Evolutionary conservation across 2,888 invertebrate species (phyloP), one percentile per base, ranked within the genome.

Genomic region (Endomychus coccineus): DNA sequence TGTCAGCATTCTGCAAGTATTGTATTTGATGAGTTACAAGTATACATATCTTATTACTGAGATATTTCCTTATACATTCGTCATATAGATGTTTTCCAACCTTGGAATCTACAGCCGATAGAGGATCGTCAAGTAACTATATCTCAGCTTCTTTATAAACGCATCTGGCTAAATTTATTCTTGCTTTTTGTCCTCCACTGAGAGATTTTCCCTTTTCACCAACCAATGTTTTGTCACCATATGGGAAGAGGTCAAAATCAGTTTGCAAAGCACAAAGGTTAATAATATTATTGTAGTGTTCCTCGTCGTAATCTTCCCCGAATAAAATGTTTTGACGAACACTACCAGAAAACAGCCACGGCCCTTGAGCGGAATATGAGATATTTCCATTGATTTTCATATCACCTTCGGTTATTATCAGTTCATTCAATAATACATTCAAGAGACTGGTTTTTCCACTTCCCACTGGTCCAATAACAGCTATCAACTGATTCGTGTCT

Each of bases 291-390:
- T 71, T 81, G 61, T 72, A 82, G 11, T 76, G 71, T 16, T 74
- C 71, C 15, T 74, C 69, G 48, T 80, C 79, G 76, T 75, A 81
- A 45, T 73, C 68, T 56, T 74, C 77, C 0, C 92, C 94, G 62
- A 96, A 95, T 2, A 90, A 62, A 45, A 96, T 88, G 62, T 96
- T 96, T 55, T 94, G 89, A n/a, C 86, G 71, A 0, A 96, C 78
- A 44, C 85, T 85, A 14, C 78, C 80, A 38, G 78, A 78, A 54
- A 83, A 83, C 1, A 83, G 58, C 90, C 90, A 91, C 0, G 91
- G 83, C 57, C 87, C 83, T 61, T 89, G 88, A 29, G 85, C 78
- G 1, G 85, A 83, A 57, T 89, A 91, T 0, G 80, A 78, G 1
- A 81, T 68, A 2, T 68, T 70, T 4, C 89, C 89, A 4, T 72